Base-by-base conservation (phyloP, 2,113 vertebrate species). In the Plotosus lineatus region DNA sequence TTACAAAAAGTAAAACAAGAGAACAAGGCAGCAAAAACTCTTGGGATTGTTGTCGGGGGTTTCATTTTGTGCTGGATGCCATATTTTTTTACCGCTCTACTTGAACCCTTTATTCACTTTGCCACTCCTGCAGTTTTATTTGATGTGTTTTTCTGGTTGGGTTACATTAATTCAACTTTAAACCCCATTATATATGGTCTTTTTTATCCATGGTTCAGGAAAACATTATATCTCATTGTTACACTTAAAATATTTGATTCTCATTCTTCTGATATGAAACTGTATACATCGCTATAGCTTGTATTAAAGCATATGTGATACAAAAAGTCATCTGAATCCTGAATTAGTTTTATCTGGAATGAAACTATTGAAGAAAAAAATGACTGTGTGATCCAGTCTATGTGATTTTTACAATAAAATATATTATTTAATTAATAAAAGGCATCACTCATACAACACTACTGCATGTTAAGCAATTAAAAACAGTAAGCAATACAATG, bases 181-280 rank as follows among this genome's bases (percentile, higher is more conserved):
- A 89, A 89, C 61, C 88, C 88, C 33, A 82, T 89, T 1, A 88
- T 89, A 33, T 89, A 88, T 73, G 88, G 83, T 9, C 55, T 89
- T 56, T 86, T 88, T 76, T 89, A 89, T 56, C 88, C 88, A 11
- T 88, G 88, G 87, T 89, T 89, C 75, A 86, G 82, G 31, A 89
- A 88, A 84, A 77, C 86, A 2, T 66, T 87, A 33, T 53, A 76
- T 55, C 80, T 87, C 1, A 87, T 89, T 78, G 3, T 89, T 15
- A 85, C 85, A 36, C 55, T 85, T 21, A 82, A 81, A 44, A 89
- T 88, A 86, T 88, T 88, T 71, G 75, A 42, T 42, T n/a, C 61
- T 31, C 66, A 82, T 56, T 89, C 86, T 0, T 88, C 87, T 60
- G 42, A 87, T 26, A 80, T 81, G 4, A 86, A 77, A 33, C 60